phyloP scores from a whole-genome alignment of 1,140 invertebrate species.

The Drosophila bifasciata region DNA sequence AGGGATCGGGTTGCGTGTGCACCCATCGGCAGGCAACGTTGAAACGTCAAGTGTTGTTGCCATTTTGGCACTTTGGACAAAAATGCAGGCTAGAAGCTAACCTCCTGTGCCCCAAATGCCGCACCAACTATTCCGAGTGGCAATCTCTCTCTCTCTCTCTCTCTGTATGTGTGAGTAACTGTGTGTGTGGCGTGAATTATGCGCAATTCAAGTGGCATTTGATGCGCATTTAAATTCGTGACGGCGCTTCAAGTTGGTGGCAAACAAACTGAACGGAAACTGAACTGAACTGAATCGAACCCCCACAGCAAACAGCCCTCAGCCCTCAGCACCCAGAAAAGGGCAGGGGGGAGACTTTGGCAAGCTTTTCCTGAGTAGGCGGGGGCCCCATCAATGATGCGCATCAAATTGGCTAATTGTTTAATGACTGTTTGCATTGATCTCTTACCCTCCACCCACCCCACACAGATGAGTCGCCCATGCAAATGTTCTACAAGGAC shows the following conservation, averaged over 20 bases:
- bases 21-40: slow-evolving; percentile 67
- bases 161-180: slow-evolving; percentile 12
- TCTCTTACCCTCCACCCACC: slow-evolving; percentile 46
- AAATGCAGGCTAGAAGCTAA: slow-evolving; percentile 74
- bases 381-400: slow-evolving; percentile 64
- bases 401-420: slow-evolving; percentile 80
- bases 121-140: slow-evolving; percentile 13
- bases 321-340: background rate
- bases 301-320: slow-evolving; percentile 24
- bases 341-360: background rate
- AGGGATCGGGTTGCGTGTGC: background rate
- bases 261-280: slow-evolving; percentile 58
- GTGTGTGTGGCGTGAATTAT: slow-evolving; percentile 71
- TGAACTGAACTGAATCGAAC: slow-evolving; percentile 10
- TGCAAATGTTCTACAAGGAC: slow-evolving; percentile 87
- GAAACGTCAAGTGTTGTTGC: slow-evolving; percentile 71
- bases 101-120: slow-evolving; percentile 43
- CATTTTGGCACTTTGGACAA: slow-evolving; percentile 79
- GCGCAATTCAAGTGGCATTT: slow-evolving; percentile 79
- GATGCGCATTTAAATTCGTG: slow-evolving; percentile 78
- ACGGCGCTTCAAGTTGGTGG: slow-evolving; percentile 72
- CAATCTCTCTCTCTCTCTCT: slow-evolving; percentile 15
- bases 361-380: slow-evolving; percentile 7
- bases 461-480: slow-evolving; percentile 82
- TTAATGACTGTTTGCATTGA: slow-evolving; percentile 81